Evolutionary conservation across 2,888 invertebrate genomes (phyloP).

Genomic region (Celastrina argiolus): DNA sequence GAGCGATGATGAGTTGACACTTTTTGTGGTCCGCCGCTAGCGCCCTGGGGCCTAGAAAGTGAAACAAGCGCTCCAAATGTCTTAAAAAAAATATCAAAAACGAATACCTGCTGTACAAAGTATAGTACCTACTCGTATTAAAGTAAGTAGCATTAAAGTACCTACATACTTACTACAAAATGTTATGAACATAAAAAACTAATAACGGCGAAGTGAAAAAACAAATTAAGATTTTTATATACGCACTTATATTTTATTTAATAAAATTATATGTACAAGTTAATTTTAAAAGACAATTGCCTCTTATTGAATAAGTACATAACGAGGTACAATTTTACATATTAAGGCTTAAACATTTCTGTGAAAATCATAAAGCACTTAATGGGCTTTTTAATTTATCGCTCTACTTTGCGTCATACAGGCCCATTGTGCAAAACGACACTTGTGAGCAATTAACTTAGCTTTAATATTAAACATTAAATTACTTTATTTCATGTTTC

Average conservation of each 20-base stretch:
- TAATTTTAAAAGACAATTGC: background rate
- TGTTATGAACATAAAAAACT: background rate
- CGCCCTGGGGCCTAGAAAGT: conserved; percentile 20
- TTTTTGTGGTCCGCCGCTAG: conserved; percentile 10
- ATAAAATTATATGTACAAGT: background rate
- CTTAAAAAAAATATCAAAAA: conserved; percentile 4
- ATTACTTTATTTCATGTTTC: conserved; percentile 5
- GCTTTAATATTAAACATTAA: conserved; percentile 19
- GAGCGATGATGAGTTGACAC: conserved; percentile 16
- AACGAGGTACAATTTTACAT: background rate
- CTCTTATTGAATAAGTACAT: background rate
- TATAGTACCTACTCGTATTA: background rate
- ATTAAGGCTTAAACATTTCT: conserved; percentile 2
- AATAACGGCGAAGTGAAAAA: background rate
- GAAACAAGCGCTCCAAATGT: conserved; percentile 13
- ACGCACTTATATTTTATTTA: background rate
- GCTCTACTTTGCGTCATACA: conserved; percentile 31
- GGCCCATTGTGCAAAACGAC: conserved; percentile 18
- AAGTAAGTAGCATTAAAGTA: background rate
- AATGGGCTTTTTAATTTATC: conserved; percentile 31
- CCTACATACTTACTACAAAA: background rate
- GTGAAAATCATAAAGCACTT: conserved; percentile 33
- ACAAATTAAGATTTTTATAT: background rate
- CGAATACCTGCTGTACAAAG: background rate
- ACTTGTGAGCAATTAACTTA: conserved; percentile 14